These are phyloP conservation scores for Pachycephala philippinensis DNA, from an alignment of 2,113 vertebrate species.

Conservation along the genomic window DNA sequence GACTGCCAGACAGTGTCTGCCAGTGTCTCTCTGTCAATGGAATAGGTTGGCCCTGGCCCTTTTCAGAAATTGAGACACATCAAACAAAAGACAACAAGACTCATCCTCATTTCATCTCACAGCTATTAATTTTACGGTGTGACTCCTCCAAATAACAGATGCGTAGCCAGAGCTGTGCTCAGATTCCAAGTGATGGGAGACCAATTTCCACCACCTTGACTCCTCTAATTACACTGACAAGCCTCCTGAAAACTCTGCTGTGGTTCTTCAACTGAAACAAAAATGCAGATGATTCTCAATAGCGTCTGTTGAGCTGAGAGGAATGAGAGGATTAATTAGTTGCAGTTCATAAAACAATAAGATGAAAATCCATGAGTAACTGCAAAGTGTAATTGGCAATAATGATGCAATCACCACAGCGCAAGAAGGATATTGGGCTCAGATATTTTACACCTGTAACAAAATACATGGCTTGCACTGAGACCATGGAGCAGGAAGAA, in stretches of 20 bases:
- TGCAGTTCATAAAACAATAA: constrained; percentile 58
- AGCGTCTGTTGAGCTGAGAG: neutral
- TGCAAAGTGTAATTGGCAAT: constrained; percentile 31
- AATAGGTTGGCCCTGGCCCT: constrained; percentile 39
- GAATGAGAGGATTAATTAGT: constrained; percentile 61
- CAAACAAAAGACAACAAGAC: constrained; percentile 54
- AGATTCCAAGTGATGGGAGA: constrained; percentile 12
- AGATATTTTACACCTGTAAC: neutral
- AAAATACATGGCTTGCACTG: neutral
- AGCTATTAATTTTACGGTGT: constrained; percentile 52
- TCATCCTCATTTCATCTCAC: constrained; percentile 36
- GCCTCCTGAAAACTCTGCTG: constrained; percentile 25
- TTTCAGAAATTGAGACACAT: constrained; percentile 38
- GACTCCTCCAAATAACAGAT: constrained; percentile 31
- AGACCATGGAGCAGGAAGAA: neutral
- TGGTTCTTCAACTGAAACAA: constrained; percentile 32
- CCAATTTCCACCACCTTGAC: constrained; percentile 44
- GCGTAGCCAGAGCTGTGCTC: neutral
- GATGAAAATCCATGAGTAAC: constrained; percentile 41
- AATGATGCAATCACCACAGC: neutral
- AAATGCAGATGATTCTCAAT: constrained; percentile 15
- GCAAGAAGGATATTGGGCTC: neutral
- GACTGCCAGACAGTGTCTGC: constrained; percentile 33
- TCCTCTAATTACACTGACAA: constrained; percentile 51
- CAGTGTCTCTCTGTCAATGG: constrained; percentile 41